Base-by-base conservation (phyloP, 2,797 vertebrate genomes). In the Coilia nasus region DNA sequence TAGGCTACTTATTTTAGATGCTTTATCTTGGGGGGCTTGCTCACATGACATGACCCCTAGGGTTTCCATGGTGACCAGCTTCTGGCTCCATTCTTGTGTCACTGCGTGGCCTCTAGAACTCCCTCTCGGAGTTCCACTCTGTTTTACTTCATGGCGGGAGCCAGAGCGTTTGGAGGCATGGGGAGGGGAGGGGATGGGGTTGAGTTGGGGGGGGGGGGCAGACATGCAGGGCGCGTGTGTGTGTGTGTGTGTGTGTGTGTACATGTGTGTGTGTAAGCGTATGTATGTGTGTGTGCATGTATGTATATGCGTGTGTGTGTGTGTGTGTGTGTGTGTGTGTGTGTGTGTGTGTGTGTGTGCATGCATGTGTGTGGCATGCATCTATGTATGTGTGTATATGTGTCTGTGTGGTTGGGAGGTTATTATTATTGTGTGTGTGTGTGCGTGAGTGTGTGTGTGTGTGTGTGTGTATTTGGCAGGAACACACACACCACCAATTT, bases 31-130 rank as follows among this genome's bases (percentile, higher is more conserved):
- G 44, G 31, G 35, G 71, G 17, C 50, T 44, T 31, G 21, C 35
- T 78, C 35, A 78, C 31, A 90, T 88, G 89, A 90, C 81, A 12
- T 81, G 64, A 86, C 81, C 87, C 81, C 81, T 87, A 57, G 54
- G 28, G 7, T 78, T 78, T 78, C 71, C 71, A 78, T 78, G 71
- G 47, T 50, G 82, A 81, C n/a, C 28, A 87, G 82, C 83, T 80
- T 78, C 87, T 83, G 80, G 67, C 86, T 84, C 46, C 88, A 86
- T 88, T 86, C 86, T 87, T 88, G 62, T 88, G 83, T 85, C 46
- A 41, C 47, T 91, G 31, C 17, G 71, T 78, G 90, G 92, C 88
- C 86, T 81, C 81, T 31, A 89, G 44, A 87, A 87, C 90, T 87
- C 88, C 50, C 50, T 54, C 50, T 62, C 14, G 46, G n/a, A 71